These are phyloP conservation scores for Chondrosia reniformis DNA, from an alignment of 37 sponge, comb jelly and placozoan genomes.

Conservation along the genomic window DNA sequence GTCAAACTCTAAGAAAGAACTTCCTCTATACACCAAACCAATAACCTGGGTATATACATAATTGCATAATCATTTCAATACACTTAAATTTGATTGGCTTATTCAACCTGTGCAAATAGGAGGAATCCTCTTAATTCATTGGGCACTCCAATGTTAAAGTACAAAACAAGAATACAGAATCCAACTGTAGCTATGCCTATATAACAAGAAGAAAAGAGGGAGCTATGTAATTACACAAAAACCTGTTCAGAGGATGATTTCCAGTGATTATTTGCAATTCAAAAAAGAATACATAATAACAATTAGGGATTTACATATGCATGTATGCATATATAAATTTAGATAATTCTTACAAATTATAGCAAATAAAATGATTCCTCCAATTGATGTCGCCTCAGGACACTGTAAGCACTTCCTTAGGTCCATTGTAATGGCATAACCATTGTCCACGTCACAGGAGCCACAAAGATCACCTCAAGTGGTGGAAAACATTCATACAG, in stretches of 20 bases:
- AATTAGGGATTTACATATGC: too few species aligned
- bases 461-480: conserved; percentile 58
- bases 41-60: conserved; percentile 35
- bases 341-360: conserved; percentile 34
- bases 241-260: too few species aligned
- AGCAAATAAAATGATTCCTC: conserved; percentile 29
- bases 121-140: conserved; percentile 46
- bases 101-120: conserved; percentile 50
- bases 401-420: conserved; percentile 33
- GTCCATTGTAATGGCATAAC: conserved; percentile 57
- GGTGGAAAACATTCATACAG: background rate
- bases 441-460: conserved; percentile 15
- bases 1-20: background rate
- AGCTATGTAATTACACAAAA: too few species aligned
- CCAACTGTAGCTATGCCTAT: conserved; percentile 15
- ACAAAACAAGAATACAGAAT: conserved; percentile 11
- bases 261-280: too few species aligned
- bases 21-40: conserved; percentile 34
- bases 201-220: background rate
- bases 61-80: too few species aligned
- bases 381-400: background rate
- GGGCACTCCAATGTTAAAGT: conserved; percentile 47
- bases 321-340: too few species aligned
- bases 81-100: too few species aligned
- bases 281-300: too few species aligned